These are phyloP conservation scores for Drosophila seguyi DNA, from an alignment of 1,140 invertebrate species.

Conservation along the genomic window DNA sequence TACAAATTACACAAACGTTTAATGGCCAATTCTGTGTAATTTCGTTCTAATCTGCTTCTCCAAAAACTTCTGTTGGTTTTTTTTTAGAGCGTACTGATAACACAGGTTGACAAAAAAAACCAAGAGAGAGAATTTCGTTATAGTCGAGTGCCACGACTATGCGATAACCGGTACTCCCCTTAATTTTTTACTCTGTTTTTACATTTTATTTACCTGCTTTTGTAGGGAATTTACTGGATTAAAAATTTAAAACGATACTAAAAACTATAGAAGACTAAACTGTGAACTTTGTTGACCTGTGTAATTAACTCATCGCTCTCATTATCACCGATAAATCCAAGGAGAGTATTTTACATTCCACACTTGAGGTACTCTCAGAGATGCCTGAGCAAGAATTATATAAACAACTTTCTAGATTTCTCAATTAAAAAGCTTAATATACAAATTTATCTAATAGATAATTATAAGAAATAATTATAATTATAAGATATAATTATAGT, in stretches of 20 bases:
- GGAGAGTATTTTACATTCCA: background rate
- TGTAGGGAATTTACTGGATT: background rate
- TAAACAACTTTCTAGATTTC: background rate
- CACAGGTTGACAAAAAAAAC: background rate
- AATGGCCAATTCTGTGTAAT: slow-evolving; percentile 3
- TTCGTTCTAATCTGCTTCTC: background rate
- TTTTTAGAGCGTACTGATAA: background rate
- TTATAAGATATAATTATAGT: too few relatives aligned
- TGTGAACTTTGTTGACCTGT: background rate
- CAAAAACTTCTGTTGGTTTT: slow-evolving; percentile 1
- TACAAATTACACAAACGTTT: background rate
- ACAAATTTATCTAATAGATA: background rate
- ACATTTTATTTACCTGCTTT: background rate
- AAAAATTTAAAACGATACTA: background rate
- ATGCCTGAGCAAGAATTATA: background rate
- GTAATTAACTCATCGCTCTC: slow-evolving; percentile 7
- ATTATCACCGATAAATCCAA: slow-evolving; percentile 1
- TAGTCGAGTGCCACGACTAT: slow-evolving; percentile 9
- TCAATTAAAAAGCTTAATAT: background rate
- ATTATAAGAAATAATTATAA: too few relatives aligned
- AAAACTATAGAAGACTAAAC: background rate
- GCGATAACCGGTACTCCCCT: slow-evolving; percentile 2
- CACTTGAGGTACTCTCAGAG: background rate
- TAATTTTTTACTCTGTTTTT: background rate
- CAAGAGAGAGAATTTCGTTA: background rate